phyloP scores from a whole-genome alignment of 2,888 invertebrate species.

The Andrena hattorfiana region DNA sequence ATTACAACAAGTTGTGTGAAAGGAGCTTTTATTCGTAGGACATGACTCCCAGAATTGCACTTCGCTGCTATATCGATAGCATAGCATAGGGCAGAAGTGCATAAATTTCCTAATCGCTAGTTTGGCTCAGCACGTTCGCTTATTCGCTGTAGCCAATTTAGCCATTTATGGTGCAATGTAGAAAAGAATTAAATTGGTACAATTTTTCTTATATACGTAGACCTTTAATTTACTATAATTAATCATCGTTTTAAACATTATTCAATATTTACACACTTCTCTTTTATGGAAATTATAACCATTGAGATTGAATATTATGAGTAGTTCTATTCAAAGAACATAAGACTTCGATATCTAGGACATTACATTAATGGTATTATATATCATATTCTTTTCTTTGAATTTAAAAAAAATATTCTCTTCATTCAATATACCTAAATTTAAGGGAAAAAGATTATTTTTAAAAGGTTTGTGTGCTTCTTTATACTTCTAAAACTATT shows the following conservation, averaged over 20 bases:
- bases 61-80: conserved; percentile 31
- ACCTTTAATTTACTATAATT: conserved; percentile 40
- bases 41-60: conserved; percentile 26
- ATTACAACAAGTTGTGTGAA: conserved; percentile 84
- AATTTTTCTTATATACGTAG: conserved; percentile 43
- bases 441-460: conserved; percentile 2
- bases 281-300: conserved; percentile 16
- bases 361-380: conserved; percentile 9
- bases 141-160: conserved; percentile 34
- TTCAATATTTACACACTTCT: conserved; percentile 12
- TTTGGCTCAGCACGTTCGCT: conserved; percentile 33
- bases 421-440: not conserved
- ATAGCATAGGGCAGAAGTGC: conserved; percentile 26
- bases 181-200: conserved; percentile 58
- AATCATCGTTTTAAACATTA: conserved; percentile 35
- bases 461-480: not conserved
- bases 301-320: conserved; percentile 6
- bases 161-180: conserved; percentile 54
- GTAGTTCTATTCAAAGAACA: not conserved
- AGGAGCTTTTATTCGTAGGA: conserved; percentile 27
- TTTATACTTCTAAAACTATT: not conserved
- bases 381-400: conserved; percentile 4
- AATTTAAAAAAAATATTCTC: not conserved
- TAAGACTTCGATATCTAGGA: conserved; percentile 12
- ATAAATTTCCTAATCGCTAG: conserved; percentile 49